phyloP scores from a whole-genome alignment of 2,113 vertebrate species.

The Myotis yumanensis region DNA sequence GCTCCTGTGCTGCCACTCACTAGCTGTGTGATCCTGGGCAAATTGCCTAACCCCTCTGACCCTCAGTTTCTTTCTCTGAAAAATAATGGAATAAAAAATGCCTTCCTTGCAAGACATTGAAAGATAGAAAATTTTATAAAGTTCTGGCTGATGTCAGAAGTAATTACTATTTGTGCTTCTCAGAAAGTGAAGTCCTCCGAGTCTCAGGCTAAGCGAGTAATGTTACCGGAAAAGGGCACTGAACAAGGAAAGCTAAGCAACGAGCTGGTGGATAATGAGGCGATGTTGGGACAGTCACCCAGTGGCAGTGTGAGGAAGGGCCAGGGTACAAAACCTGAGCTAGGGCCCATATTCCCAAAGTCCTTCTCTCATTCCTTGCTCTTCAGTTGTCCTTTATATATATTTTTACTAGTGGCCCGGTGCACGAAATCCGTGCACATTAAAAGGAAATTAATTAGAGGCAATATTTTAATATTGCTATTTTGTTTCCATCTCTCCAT shows the following conservation, averaged over 20 bases:
- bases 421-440: too few species aligned
- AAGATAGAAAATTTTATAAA: neutral
- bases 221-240: neutral
- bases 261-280: neutral
- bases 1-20: neutral
- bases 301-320: neutral
- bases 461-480: too few species aligned
- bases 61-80: neutral
- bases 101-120: neutral
- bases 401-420: neutral
- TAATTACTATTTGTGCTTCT: neutral
- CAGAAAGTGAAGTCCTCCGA: neutral
- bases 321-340: neutral
- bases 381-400: neutral
- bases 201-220: neutral
- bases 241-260: neutral
- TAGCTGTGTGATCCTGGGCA: neutral
- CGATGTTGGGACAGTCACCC: neutral
- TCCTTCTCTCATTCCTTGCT: neutral
- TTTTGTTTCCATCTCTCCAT: too few species aligned
- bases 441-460: too few species aligned
- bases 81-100: neutral
- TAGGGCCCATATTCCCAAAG: too few species aligned
- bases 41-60: constrained; percentile 34
- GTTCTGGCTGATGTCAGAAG: neutral